A percentile compares a stretch with the other conserved stretches of the same genome.
Conservation (phyloP, 1,140 invertebrate species). For the Amphibalanus amphitrite region DNA sequence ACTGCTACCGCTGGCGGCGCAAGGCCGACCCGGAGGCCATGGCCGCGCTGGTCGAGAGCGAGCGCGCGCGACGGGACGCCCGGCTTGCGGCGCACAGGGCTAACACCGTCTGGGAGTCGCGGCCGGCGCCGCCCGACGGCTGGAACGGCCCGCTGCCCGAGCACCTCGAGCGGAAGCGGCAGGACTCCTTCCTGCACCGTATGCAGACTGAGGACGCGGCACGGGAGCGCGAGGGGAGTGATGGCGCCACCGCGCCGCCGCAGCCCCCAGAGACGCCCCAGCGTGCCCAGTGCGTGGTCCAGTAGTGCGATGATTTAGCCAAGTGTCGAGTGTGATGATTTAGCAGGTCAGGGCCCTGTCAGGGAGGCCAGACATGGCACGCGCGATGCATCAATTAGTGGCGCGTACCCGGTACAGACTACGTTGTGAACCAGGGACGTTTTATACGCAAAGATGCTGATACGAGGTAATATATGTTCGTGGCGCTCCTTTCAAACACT, state of each 20-base stretch:
- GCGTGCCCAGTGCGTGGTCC: not conserved
- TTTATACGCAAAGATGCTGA: no score
- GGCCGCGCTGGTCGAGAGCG: slow-evolving; percentile 48
- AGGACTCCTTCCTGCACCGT: not conserved
- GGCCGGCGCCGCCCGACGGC: slow-evolving; percentile 50
- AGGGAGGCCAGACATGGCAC: no score
- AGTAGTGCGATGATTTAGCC: not conserved
- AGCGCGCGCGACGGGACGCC: slow-evolving; percentile 38
- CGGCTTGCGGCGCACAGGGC: slow-evolving; percentile 43
- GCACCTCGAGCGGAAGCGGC: not conserved
- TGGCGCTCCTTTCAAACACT: no score
- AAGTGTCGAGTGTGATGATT: no score
- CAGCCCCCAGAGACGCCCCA: not conserved
- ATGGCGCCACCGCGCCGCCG: no score
- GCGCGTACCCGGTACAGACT: no score
- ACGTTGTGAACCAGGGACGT: no score
- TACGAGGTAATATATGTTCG: no score
- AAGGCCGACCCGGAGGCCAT: slow-evolving; percentile 41
- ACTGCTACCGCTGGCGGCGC: slow-evolving; percentile 48
- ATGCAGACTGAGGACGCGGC: not conserved
- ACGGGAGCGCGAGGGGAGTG: no score
- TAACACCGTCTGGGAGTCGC: slow-evolving; percentile 59
- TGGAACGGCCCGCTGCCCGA: slow-evolving; percentile 61
- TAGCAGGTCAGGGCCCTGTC: no score
- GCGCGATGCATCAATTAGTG: no score